These are phyloP conservation scores for Petrolisthes manimaculis DNA, from an alignment of 2,888 invertebrate genomes.

Conservation along the genomic window DNA sequence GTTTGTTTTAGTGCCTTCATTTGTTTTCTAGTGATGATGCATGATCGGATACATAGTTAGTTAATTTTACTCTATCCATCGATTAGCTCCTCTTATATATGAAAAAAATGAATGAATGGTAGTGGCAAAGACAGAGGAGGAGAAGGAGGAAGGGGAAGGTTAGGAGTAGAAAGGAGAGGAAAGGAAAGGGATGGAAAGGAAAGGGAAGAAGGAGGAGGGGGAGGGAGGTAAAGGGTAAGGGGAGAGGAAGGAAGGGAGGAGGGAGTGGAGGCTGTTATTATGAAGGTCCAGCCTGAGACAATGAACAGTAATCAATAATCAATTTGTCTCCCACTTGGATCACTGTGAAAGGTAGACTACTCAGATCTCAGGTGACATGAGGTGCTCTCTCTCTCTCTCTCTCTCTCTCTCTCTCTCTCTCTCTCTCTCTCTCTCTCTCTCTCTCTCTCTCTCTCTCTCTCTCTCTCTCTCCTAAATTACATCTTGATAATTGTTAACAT, in stretches of 20 bases:
- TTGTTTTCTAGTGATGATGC: too few species aligned
- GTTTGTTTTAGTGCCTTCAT: too few species aligned
- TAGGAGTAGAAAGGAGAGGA: neutral
- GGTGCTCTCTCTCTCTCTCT: too few species aligned
- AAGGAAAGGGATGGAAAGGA: neutral
- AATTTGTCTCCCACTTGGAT: too few species aligned
- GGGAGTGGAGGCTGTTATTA: neutral
- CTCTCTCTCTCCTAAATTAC: neutral
- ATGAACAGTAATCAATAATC: too few species aligned
- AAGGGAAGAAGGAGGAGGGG: neutral
- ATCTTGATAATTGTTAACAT: too few species aligned
- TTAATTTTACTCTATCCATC: too few species aligned
- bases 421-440: constrained; percentile 3
- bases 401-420: neutral
- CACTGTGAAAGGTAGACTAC: too few species aligned
- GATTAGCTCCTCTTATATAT: too few species aligned
- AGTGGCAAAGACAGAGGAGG: constrained; percentile 1
- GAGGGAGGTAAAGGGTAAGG: constrained; percentile 4
- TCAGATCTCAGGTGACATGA: too few species aligned
- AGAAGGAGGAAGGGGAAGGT: neutral
- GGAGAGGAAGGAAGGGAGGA: neutral
- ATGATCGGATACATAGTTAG: too few species aligned
- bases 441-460: constrained; percentile 1
- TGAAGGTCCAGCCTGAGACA: neutral
- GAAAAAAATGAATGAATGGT: neutral